These are phyloP conservation scores for Limnephilus marmoratus DNA, from an alignment of 2,888 invertebrate genomes.

Conservation along the genomic window DNA sequence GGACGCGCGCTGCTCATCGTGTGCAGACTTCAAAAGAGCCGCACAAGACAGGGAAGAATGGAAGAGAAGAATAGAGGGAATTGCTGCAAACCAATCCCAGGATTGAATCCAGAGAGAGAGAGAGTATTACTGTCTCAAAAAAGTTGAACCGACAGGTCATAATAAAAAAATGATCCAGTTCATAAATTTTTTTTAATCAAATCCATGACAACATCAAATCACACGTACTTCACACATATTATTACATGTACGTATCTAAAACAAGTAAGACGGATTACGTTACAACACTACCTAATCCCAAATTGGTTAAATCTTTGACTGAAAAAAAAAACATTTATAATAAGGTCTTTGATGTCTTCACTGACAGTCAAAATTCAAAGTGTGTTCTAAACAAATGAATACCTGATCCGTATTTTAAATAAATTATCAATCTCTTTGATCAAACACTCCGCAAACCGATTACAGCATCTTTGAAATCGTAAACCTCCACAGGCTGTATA, in stretches of 20 bases:
- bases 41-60: no score
- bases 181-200: background rate
- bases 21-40: no score
- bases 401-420: background rate
- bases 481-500: background rate
- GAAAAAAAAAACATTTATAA: background rate
- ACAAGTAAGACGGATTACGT: background rate
- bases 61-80: no score
- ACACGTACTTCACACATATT: background rate
- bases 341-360: background rate
- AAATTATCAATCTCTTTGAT: conserved; percentile 22
- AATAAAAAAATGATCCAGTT: background rate
- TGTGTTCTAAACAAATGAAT: background rate
- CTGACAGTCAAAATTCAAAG: background rate
- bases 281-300: background rate
- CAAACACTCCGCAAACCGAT: conserved; percentile 21
- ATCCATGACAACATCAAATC: background rate
- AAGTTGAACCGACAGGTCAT: no score
- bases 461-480: conserved; percentile 18
- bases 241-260: background rate
- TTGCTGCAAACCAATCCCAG: no score
- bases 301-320: background rate
- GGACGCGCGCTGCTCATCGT: no score
- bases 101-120: no score
- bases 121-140: no score